These are phyloP conservation scores for Melanotaenia duboulayi DNA, from an alignment of 2,113 vertebrate genomes.

Conservation along the genomic window DNA sequence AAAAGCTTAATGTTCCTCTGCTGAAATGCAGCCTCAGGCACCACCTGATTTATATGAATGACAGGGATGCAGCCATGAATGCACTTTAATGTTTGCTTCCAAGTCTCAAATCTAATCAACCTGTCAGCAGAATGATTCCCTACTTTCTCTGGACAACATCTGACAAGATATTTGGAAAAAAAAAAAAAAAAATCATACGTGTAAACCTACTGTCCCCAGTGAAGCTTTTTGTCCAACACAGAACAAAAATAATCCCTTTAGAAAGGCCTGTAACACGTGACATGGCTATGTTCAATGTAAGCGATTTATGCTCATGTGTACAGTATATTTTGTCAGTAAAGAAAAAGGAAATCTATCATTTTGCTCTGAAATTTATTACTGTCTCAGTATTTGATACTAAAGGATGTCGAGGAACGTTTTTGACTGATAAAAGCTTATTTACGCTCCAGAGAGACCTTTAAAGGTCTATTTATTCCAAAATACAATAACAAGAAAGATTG, in stretches of 20 bases:
- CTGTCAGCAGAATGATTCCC: slow-evolving; percentile 19
- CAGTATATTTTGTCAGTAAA: too few species aligned
- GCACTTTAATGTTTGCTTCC: slow-evolving; percentile 11
- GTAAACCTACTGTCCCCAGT: slow-evolving; percentile 12
- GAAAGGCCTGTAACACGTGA: background rate
- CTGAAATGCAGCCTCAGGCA: slow-evolving; percentile 1
- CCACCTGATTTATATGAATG: background rate
- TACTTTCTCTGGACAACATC: slow-evolving; percentile 5
- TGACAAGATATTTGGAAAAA: too few species aligned
- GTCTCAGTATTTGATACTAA: too few species aligned
- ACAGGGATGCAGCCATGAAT: slow-evolving; percentile 1
- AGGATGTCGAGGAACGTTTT: too few species aligned
- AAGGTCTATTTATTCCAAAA: too few species aligned
- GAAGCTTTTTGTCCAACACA: slow-evolving; percentile 9
- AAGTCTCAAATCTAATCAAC: slow-evolving; percentile 32
- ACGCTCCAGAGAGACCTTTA: too few species aligned
- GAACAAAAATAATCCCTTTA: background rate
- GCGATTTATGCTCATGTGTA: background rate
- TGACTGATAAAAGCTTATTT: too few species aligned
- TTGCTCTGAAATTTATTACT: too few species aligned
- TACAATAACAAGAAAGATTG: too few species aligned
- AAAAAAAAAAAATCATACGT: slow-evolving; percentile 24
- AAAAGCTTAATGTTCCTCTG: background rate
- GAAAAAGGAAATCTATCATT: too few species aligned
- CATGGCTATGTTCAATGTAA: background rate